Conservation (phyloP, 2,113 vertebrate genomes). For the Coptodon rendalli region DNA sequence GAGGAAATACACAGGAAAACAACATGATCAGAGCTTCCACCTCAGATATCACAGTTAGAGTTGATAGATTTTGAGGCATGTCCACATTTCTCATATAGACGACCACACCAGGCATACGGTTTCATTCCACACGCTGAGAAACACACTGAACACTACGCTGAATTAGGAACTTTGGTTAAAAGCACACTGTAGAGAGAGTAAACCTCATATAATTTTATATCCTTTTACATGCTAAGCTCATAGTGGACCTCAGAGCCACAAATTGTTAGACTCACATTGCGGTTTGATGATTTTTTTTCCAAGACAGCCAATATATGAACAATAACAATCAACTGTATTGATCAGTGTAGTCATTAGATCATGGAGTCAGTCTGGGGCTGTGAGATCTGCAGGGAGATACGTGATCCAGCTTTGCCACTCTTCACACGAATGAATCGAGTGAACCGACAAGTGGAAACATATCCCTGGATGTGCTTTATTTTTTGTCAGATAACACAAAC, state of each 20-base stretch:
- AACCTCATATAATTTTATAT: not conserved
- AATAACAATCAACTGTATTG: not conserved
- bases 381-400: not conserved
- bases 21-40: not conserved
- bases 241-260: not conserved
- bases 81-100: not conserved
- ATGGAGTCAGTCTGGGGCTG: not conserved
- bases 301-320: not conserved
- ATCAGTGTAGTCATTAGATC: not conserved
- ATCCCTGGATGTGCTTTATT: not conserved
- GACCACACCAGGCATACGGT: not conserved
- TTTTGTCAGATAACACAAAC: not conserved
- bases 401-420: not conserved
- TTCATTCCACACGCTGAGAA: not conserved
- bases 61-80: not conserved
- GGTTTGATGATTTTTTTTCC: not conserved
- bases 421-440: accelerated
- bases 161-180: not conserved
- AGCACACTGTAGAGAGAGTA: not conserved
- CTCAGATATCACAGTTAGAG: not conserved
- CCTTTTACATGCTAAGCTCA: not conserved
- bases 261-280: accelerated
- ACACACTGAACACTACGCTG: not conserved
- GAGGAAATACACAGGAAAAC: not conserved
- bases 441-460: not conserved